A percentile compares a stretch with the other conserved stretches of the same genome.
Evolutionary conservation across 1,140 invertebrate genomes (phyloP).

Genomic region (Ridgeia piscesae): DNA sequence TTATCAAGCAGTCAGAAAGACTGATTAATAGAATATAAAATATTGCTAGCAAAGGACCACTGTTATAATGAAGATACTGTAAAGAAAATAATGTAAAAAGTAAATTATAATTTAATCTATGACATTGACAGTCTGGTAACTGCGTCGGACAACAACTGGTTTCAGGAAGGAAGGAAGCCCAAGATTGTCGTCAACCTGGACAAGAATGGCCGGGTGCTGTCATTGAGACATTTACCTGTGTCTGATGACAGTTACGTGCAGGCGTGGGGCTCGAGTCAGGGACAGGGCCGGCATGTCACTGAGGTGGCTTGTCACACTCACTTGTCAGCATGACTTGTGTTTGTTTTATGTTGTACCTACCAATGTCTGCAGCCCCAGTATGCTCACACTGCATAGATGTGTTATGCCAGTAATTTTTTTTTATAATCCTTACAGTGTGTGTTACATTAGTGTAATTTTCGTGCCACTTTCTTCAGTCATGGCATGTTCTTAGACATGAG

Average conservation of each 20-base stretch:
- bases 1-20: too few relatives aligned
- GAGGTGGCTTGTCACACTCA: not conserved
- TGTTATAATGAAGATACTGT: too few relatives aligned
- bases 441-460: not conserved
- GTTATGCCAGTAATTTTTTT: not conserved
- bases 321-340: not conserved
- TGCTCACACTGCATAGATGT: not conserved
- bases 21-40: too few relatives aligned
- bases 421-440: not conserved
- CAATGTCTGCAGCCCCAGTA: not conserved
- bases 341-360: not conserved
- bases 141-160: not conserved
- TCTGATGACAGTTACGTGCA: not conserved
- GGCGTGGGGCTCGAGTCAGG: not conserved
- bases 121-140: not conserved
- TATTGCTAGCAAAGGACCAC: too few relatives aligned
- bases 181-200: not conserved
- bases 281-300: not conserved
- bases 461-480: not conserved
- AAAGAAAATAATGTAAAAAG: too few relatives aligned
- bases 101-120: too few relatives aligned
- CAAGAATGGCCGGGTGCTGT: not conserved
- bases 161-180: not conserved
- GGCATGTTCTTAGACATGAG: not conserved
- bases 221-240: not conserved